Conservation (phyloP, 2,888 invertebrate species). For the Empis livida region DNA sequence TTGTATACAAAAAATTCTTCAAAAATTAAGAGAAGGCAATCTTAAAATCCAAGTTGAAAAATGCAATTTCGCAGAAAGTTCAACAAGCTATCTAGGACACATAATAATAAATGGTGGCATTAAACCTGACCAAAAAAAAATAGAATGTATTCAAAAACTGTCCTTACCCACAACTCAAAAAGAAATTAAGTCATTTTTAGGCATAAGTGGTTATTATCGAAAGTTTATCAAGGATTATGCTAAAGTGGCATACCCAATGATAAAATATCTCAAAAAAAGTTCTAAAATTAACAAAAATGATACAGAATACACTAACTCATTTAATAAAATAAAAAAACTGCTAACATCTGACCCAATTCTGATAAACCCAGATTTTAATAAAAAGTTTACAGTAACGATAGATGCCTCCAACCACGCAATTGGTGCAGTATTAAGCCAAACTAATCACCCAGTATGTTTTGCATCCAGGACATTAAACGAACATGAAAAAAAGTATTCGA, state of each 20-base stretch:
- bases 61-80: neutral
- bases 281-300: neutral
- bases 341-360: neutral
- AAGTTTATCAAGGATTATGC: neutral
- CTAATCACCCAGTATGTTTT: constrained; percentile 6
- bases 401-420: neutral
- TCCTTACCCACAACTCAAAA: neutral
- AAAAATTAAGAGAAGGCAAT: neutral
- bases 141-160: neutral
- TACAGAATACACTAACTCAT: neutral
- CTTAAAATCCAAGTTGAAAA: neutral
- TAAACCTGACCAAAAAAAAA: neutral
- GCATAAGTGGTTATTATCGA: neutral
- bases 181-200: neutral
- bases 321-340: neutral
- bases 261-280: neutral
- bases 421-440: neutral
- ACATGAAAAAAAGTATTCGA: constrained; percentile 15
- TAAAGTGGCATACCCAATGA: neutral
- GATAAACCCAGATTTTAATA: neutral
- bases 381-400: neutral
- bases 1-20: neutral
- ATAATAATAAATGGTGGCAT: neutral
- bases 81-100: neutral
- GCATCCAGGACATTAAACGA: constrained; percentile 16